Evolutionary conservation across 2,888 invertebrate species (phyloP).

Genomic region (Platerodrilus igneus): DNA sequence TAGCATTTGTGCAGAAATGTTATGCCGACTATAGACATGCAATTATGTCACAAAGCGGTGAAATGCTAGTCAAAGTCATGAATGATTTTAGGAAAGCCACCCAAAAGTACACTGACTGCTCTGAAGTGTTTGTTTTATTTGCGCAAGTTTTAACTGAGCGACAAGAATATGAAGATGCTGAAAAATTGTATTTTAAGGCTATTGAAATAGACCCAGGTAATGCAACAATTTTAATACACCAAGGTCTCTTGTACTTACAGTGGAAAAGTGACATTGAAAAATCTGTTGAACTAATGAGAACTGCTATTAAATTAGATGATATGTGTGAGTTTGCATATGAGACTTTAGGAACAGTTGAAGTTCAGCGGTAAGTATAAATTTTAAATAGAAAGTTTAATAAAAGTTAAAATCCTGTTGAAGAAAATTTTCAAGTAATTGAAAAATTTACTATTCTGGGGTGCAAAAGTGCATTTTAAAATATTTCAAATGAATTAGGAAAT

Average conservation of each 20-base stretch:
- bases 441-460: too few relatives aligned
- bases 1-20: constrained; percentile 85
- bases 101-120: constrained; percentile 75
- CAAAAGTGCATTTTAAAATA: too few relatives aligned
- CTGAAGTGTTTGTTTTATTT: constrained; percentile 83
- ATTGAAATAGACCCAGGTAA: constrained; percentile 77
- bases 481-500: too few relatives aligned
- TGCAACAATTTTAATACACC: constrained; percentile 82
- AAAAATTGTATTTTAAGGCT: constrained; percentile 75
- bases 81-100: constrained; percentile 70
- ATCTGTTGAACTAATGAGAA: constrained; percentile 71
- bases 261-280: constrained; percentile 79
- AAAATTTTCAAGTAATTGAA: too few relatives aligned
- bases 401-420: too few relatives aligned
- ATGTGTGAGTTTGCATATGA: constrained; percentile 94
- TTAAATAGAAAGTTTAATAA: not conserved
- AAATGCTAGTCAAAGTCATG: constrained; percentile 61
- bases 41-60: constrained; percentile 45
- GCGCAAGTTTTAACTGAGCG: constrained; percentile 88
- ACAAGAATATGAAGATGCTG: constrained; percentile 77
- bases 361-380: constrained; percentile 66
- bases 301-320: constrained; percentile 82
- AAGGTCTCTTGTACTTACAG: constrained; percentile 76
- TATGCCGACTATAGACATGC: constrained; percentile 72
- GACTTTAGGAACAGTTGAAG: constrained; percentile 90